Percentiles rank a stretch among this genome's conserved stretches.
Conservation (phyloP, 1,140 invertebrate species). For the Contarinia nasturtii region DNA sequence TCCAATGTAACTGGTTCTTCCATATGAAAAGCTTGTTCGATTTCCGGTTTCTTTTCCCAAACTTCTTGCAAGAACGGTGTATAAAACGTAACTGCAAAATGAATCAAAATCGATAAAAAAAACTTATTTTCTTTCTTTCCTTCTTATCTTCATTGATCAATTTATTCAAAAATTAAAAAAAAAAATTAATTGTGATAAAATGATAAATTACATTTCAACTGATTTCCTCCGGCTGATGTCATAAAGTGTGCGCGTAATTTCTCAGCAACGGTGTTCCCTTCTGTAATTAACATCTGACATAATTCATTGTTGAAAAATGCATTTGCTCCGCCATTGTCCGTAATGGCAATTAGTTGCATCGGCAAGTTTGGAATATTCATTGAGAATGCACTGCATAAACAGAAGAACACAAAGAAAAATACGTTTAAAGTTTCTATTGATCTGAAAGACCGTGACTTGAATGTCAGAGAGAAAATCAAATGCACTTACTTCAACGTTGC, state of each 20-base stretch:
- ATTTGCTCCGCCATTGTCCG: conserved; percentile 64
- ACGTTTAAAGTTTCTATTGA: neutral
- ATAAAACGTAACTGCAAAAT: conserved; percentile 69
- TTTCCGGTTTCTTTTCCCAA: conserved; percentile 88
- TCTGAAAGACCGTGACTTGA: neutral
- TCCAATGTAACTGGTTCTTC: conserved; percentile 49
- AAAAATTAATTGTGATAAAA: conserved; percentile 3
- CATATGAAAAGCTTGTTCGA: conserved; percentile 81
- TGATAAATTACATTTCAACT: conserved; percentile 17
- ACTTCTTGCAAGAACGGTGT: conserved; percentile 91
- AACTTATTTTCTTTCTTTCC: no score
- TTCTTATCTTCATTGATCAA: no score
- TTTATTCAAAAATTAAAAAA: neutral
- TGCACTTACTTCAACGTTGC: conserved; percentile 68
- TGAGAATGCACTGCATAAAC: conserved; percentile 73
- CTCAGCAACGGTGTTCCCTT: conserved; percentile 84
- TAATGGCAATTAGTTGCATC: conserved; percentile 86
- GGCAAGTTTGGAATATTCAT: conserved; percentile 87
- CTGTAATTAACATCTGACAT: conserved; percentile 76
- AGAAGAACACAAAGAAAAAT: conserved; percentile 4
- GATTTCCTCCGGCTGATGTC: conserved; percentile 32
- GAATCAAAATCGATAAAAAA: neutral
- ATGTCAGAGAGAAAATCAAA: neutral
- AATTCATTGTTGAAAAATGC: conserved; percentile 83
- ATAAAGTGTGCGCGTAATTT: conserved; percentile 81